A percentile compares a stretch with the other conserved stretches of the same genome.
Evolutionary conservation across 2,797 vertebrate genomes (phyloP).

Genomic region (Sebastes paucispinis): DNA sequence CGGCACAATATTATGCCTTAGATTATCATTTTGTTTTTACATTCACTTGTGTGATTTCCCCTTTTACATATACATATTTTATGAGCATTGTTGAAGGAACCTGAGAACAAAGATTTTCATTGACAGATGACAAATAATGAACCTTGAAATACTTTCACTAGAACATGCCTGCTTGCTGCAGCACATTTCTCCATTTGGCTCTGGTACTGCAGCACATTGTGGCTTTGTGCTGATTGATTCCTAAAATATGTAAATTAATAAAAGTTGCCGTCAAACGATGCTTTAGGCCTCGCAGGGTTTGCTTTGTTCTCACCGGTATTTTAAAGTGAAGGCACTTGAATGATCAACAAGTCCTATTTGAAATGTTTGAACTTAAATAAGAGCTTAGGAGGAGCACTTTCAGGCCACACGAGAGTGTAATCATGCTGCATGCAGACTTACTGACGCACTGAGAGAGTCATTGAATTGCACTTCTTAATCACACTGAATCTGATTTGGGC

Average conservation of each 20-base stretch:
- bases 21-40: too few relatives aligned
- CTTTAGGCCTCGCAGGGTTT: not conserved
- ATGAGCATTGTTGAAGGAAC: too few relatives aligned
- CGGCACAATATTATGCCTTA: too few relatives aligned
- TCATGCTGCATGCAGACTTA: not conserved
- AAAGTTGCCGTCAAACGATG: not conserved
- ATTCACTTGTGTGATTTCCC: too few relatives aligned
- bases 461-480: not conserved
- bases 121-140: too few relatives aligned
- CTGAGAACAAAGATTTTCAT: too few relatives aligned
- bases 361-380: conserved; percentile 9
- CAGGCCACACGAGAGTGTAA: not conserved
- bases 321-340: not conserved
- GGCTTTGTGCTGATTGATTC: not conserved
- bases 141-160: not conserved
- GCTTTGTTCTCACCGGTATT: not conserved
- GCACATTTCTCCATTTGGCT: not conserved
- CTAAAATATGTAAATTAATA: not conserved
- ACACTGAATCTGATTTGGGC: not conserved
- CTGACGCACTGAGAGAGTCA: not conserved
- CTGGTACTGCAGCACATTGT: not conserved
- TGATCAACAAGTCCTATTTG: not conserved
- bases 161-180: not conserved
- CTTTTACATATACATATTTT: too few relatives aligned
- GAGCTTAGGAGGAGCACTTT: conserved; percentile 1